These are phyloP conservation scores for Cheirogaleus major DNA, from an alignment of 2,797 vertebrate genomes.

Conservation along the genomic window DNA sequence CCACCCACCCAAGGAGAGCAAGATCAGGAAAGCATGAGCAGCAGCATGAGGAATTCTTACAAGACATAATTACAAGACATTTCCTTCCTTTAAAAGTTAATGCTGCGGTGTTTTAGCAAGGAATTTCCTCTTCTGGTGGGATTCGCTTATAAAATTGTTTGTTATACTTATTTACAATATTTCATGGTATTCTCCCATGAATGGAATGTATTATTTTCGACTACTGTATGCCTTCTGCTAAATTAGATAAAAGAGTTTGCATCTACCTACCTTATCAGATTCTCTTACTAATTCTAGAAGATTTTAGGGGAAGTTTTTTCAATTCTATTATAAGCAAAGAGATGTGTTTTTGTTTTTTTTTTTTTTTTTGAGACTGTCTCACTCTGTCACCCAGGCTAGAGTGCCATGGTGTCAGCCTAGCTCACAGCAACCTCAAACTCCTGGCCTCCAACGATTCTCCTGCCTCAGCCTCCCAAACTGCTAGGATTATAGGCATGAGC, in stretches of 20 bases:
- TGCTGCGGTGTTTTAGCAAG: not conserved
- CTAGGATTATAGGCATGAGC: not conserved
- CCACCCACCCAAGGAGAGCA: not conserved
- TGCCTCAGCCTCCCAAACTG: not conserved
- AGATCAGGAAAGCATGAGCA: not conserved
- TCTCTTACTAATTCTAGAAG: not conserved
- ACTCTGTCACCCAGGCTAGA: not conserved
- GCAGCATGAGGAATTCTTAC: not conserved
- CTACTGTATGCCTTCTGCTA: not conserved
- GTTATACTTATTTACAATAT: not conserved
- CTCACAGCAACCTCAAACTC: not conserved
- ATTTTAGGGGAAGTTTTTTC: not conserved
- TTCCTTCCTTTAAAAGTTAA: not conserved
- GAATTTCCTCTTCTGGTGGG: not conserved
- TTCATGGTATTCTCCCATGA: not conserved
- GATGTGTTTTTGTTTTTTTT: not conserved
- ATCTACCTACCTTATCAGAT: not conserved
- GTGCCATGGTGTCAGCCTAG: too few species aligned
- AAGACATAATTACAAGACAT: not conserved
- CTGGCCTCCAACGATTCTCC: not conserved
- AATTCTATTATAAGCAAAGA: conserved; percentile 21
- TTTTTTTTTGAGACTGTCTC: too few species aligned
- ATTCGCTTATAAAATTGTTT: not conserved
- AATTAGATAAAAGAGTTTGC: not conserved
- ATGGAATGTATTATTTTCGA: not conserved